Percentiles rank a stretch among this genome's conserved stretches.
These are phyloP conservation scores for Phylloscopus collybita DNA, from an alignment of 2,797 vertebrate genomes.

Conservation along the genomic window DNA sequence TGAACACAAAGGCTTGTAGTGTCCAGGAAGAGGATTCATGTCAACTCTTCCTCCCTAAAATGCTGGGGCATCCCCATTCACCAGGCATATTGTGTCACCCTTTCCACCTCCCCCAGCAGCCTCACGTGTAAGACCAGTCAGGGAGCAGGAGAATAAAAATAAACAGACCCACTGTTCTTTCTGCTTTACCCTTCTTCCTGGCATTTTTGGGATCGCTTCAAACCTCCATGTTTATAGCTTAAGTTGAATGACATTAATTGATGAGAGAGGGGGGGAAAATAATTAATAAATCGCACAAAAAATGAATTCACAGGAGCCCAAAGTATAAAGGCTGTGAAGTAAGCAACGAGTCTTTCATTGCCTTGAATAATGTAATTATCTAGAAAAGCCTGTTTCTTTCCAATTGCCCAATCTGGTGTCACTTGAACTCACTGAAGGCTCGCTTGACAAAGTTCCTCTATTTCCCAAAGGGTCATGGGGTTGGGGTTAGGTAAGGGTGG, in stretches of 20 bases:
- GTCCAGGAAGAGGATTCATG: background rate
- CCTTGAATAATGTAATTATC: background rate
- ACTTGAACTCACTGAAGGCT: background rate
- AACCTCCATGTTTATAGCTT: background rate
- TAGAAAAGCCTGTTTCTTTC: background rate
- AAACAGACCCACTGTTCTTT: background rate
- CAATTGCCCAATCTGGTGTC: background rate
- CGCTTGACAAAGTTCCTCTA: background rate
- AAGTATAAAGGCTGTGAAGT: background rate
- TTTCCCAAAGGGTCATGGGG: background rate
- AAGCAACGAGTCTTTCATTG: background rate
- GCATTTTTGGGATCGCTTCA: background rate
- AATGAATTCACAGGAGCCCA: background rate
- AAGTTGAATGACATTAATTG: background rate
- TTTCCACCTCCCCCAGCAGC: background rate
- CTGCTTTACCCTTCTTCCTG: background rate
- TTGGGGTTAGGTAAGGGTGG: background rate
- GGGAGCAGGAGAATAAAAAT: background rate
- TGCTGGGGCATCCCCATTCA: background rate
- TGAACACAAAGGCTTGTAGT: background rate
- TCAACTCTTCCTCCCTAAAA: background rate
- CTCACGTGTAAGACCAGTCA: background rate
- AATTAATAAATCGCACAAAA: background rate
- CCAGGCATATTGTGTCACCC: background rate
- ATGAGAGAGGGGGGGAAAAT: background rate